These are phyloP conservation scores for Hemiscyllium ocellatum DNA, from an alignment of 2,113 vertebrate genomes.

Conservation along the genomic window DNA sequence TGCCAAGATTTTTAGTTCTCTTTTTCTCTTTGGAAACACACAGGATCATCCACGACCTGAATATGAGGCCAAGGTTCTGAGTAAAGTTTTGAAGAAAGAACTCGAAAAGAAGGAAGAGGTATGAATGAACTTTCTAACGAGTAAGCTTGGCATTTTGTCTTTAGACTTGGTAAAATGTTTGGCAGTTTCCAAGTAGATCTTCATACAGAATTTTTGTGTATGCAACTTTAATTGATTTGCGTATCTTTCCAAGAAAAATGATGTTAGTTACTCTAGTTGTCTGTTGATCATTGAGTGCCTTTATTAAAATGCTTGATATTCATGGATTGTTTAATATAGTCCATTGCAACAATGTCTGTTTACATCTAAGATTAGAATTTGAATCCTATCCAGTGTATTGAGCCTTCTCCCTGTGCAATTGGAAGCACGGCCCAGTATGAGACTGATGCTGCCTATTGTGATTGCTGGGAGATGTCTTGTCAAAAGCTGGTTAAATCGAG, in stretches of 20 bases:
- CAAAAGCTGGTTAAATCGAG: not conserved
- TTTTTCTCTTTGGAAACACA: constrained; percentile 31
- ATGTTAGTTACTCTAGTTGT: not conserved
- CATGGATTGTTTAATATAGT: not conserved
- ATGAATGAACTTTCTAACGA: constrained; percentile 39
- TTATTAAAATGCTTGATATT: not conserved
- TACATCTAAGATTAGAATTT: not conserved
- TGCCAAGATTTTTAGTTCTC: not conserved
- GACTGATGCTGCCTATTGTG: not conserved
- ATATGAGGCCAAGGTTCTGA: constrained; percentile 77
- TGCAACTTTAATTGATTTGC: not conserved
- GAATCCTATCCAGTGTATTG: not conserved
- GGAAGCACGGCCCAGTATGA: not conserved
- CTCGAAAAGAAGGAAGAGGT: constrained; percentile 63
- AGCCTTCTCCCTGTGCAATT: not conserved
- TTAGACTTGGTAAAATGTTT: not conserved
- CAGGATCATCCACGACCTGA: constrained; percentile 84
- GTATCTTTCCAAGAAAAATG: not conserved
- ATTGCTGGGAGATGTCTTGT: not conserved
- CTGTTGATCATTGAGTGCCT: not conserved
- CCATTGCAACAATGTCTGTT: too few relatives aligned
- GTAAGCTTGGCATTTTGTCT: not conserved
- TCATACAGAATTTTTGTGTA: not conserved
- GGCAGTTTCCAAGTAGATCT: too few relatives aligned
- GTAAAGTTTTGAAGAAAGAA: constrained; percentile 73